Conservation (phyloP, 2,797 vertebrate genomes). For the Kryptopterus vitreolus region DNA sequence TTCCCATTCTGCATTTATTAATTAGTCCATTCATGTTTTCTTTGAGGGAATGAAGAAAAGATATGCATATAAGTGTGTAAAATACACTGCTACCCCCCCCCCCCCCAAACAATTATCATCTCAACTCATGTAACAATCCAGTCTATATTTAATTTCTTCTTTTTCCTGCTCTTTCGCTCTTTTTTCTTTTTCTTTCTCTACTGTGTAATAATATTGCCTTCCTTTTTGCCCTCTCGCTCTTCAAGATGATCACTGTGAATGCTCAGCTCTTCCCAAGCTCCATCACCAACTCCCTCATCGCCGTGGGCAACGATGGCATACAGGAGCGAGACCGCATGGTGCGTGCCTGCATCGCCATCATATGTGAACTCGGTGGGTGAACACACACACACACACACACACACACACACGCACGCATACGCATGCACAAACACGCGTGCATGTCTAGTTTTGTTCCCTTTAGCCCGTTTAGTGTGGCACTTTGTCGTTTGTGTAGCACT, state of each 20-base stretch:
- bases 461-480: neutral
- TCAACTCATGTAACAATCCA: neutral
- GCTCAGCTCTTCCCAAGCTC: constrained; percentile 95
- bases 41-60: neutral
- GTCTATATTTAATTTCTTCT: neutral
- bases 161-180: neutral
- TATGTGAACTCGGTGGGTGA: constrained; percentile 93
- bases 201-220: neutral
- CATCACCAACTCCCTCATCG: constrained; percentile 94
- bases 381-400: neutral
- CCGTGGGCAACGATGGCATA: constrained; percentile 95
- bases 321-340: constrained; percentile 98
- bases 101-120: neutral
- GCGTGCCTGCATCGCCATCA: constrained; percentile 94
- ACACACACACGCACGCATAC: neutral
- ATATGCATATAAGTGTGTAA: too few species aligned
- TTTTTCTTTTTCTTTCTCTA: too few species aligned
- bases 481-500: constrained; percentile 74
- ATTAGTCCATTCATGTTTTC: neutral
- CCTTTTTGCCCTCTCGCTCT: neutral
- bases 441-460: neutral
- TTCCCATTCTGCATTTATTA: too few species aligned
- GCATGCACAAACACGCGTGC: neutral
- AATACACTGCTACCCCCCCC: neutral
- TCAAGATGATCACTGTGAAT: constrained; percentile 97